Conservation (phyloP, 2,888 invertebrate genomes). For the Drosophila bunnanda region DNA sequence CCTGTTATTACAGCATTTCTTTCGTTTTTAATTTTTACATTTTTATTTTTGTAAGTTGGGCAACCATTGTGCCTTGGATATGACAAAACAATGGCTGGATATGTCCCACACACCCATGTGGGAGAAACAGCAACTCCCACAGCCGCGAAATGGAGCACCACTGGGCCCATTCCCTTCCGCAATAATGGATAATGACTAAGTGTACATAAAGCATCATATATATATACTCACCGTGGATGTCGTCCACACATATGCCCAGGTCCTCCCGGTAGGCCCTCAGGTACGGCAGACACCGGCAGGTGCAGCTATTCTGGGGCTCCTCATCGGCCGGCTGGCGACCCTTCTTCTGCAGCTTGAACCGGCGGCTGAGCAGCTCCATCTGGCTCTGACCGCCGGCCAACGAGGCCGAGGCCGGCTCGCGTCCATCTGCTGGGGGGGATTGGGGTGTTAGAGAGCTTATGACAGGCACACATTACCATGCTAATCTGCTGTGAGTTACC, state of each 20-base stretch:
- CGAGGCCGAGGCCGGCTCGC: conserved; percentile 57
- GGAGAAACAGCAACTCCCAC: conserved; percentile 34
- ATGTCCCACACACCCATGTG: conserved; percentile 56
- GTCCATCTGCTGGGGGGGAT: conserved; percentile 50
- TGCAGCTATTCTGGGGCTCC: conserved; percentile 85
- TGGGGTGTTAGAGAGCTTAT: conserved; percentile 34
- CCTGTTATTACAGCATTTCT: conserved; percentile 73
- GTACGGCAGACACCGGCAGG: conserved; percentile 91
- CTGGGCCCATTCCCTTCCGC: conserved; percentile 67
- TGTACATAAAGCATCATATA: background rate
- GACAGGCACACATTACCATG: conserved; percentile 61
- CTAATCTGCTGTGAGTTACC: conserved; percentile 77
- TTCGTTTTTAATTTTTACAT: conserved; percentile 32
- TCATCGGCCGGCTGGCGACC: conserved; percentile 14
- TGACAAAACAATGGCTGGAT: conserved; percentile 65
- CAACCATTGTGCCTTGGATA: conserved; percentile 41
- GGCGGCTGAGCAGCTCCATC: conserved; percentile 71
- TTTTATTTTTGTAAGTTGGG: conserved; percentile 54
- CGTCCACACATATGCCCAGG: conserved; percentile 92
- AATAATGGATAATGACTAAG: conserved; percentile 17
- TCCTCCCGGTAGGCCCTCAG: conserved; percentile 94
- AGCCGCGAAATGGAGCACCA: conserved; percentile 72
- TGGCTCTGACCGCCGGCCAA: conserved; percentile 63
- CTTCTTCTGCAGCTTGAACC: conserved; percentile 65
- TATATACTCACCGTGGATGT: conserved; percentile 90